Evolutionary conservation across 1,140 invertebrate species (phyloP).

Genomic region (Drosophila santomea): DNA sequence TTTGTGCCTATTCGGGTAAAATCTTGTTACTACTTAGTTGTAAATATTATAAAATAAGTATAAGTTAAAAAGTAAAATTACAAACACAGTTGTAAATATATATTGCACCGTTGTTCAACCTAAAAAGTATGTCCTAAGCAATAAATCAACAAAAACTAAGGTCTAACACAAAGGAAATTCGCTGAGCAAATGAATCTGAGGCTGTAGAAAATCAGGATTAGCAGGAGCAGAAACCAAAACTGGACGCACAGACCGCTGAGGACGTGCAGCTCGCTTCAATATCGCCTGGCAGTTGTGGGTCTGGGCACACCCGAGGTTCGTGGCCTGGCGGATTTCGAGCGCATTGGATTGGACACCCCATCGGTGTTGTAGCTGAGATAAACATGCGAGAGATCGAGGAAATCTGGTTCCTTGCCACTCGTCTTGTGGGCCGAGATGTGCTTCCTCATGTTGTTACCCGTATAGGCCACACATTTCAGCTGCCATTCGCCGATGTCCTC

Average conservation of each 20-base stretch:
- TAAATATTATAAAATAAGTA: constrained; percentile 47
- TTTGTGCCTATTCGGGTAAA: constrained; percentile 53
- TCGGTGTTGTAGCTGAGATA: constrained; percentile 84
- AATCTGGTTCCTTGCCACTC: constrained; percentile 77
- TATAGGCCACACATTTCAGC: constrained; percentile 98
- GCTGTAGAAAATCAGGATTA: constrained; percentile 54
- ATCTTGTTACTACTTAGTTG: constrained; percentile 50
- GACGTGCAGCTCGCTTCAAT: constrained; percentile 50
- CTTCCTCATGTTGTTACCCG: constrained; percentile 99
- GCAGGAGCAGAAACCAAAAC: constrained; percentile 60
- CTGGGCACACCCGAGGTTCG: constrained; percentile 82
- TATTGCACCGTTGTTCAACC: constrained; percentile 76
- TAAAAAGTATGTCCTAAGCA: constrained; percentile 57
- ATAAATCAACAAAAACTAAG: constrained; percentile 68
- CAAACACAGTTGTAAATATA: constrained; percentile 45
- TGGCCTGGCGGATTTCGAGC: constrained; percentile 74
- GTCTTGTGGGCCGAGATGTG: constrained; percentile 78
- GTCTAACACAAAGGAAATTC: constrained; percentile 45
- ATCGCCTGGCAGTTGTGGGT: constrained; percentile 81
- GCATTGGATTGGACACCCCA: constrained; percentile 73
- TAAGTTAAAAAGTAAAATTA: constrained; percentile 57
- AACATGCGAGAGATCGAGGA: constrained; percentile 82
- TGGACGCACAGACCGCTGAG: constrained; percentile 28
- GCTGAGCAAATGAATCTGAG: constrained; percentile 62
- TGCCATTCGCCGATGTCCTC: constrained; percentile 99